Percentiles rank a stretch among this genome's conserved stretches.
Conservation (phyloP, 2,888 invertebrate genomes). For the Hirtodrosophila cameraria region DNA sequence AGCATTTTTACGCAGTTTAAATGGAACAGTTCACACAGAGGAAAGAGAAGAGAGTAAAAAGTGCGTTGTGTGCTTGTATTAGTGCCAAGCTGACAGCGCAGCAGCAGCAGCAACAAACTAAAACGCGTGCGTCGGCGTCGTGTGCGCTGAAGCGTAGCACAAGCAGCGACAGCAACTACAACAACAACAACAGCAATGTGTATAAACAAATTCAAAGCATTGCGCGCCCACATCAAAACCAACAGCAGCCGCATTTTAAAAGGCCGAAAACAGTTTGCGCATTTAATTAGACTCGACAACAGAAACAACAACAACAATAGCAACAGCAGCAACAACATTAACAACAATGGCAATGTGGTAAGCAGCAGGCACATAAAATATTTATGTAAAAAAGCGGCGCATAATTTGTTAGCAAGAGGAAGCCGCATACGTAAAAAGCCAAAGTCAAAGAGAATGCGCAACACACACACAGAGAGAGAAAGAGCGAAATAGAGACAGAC, state of each 20-base stretch:
- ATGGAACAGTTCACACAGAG: conserved; percentile 42
- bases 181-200: conserved; percentile 47
- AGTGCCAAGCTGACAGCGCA: conserved; percentile 45
- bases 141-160: conserved; percentile 67
- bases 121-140: conserved; percentile 56
- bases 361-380: conserved; percentile 58
- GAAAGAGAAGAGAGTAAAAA: conserved; percentile 11
- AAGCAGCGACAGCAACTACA: conserved; percentile 19
- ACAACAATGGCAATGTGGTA: conserved; percentile 33
- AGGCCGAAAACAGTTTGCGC: conserved; percentile 62
- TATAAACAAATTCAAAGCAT: conserved; percentile 70
- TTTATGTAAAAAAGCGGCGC: conserved; percentile 55
- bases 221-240: conserved; percentile 72
- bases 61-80: conserved; percentile 50
- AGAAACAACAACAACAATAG: conserved; percentile 19
- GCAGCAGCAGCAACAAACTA: conserved; percentile 43
- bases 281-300: conserved; percentile 69
- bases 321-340: conserved; percentile 12
- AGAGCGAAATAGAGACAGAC: no score
- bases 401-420: conserved; percentile 68
- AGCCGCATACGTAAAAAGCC: conserved; percentile 38
- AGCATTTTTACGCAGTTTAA: conserved; percentile 49
- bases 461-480: conserved; percentile 5
- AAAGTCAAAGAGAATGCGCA: conserved; percentile 1
- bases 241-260: conserved; percentile 56